These are phyloP conservation scores for Forbesichthys papilliferus DNA, from an alignment of 2,113 vertebrate species.

Conservation along the genomic window DNA sequence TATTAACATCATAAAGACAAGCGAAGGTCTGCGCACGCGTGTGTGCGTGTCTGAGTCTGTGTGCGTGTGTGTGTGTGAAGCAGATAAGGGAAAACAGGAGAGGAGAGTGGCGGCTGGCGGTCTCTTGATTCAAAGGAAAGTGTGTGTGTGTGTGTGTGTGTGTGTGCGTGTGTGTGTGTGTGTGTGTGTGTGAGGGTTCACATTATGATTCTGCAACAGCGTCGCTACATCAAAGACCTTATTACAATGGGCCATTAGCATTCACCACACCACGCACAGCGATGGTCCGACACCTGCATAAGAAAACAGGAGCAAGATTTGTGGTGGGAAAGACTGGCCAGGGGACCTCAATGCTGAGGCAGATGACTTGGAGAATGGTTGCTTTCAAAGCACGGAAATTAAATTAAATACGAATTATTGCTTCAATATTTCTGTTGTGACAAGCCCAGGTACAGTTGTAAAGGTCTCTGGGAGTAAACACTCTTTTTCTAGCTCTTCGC, in stretches of 20 bases:
- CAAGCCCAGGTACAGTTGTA: no score
- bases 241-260: constrained; percentile 81
- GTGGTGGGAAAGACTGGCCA: constrained; percentile 58
- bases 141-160: no score
- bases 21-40: constrained; percentile 26
- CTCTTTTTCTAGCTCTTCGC: neutral
- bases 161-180: no score
- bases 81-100: constrained; percentile 36
- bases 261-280: constrained; percentile 79
- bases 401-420: constrained; percentile 48
- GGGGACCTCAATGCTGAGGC: constrained; percentile 69
- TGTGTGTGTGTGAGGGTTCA: constrained; percentile 45
- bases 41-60: neutral
- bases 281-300: constrained; percentile 75
- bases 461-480: no score
- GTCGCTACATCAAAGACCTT: constrained; percentile 80
- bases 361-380: constrained; percentile 41
- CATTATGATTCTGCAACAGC: constrained; percentile 77
- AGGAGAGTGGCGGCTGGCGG: constrained; percentile 45
- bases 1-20: constrained; percentile 69
- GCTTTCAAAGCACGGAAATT: constrained; percentile 54
- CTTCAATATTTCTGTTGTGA: constrained; percentile 23
- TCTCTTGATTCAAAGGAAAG: constrained; percentile 69
- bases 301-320: constrained; percentile 76
- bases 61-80: constrained; percentile 2